Evolutionary conservation across 2,113 vertebrate species (phyloP).

Genomic region (Caracal caracal): DNA sequence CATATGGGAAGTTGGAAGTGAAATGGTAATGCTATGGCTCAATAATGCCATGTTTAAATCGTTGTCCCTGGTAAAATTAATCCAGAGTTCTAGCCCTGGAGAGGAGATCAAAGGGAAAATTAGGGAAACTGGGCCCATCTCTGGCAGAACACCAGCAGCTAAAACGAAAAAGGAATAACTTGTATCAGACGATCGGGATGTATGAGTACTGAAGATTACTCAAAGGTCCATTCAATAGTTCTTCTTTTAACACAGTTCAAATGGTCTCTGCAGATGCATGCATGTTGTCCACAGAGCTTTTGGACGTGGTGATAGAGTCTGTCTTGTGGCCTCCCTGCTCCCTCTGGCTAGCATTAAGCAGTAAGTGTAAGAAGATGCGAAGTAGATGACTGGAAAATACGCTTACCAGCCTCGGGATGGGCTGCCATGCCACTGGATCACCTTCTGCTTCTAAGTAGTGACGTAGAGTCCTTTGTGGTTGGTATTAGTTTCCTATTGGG

Average conservation of each 20-base stretch:
- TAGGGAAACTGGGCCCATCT: background rate
- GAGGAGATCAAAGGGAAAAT: constrained; percentile 34
- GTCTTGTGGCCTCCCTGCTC: background rate
- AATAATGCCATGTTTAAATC: constrained; percentile 17
- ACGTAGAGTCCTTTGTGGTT: background rate
- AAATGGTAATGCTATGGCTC: constrained; percentile 35
- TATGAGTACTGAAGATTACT: background rate
- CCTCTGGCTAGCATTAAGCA: background rate
- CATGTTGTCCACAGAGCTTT: background rate
- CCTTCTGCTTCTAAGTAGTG: background rate
- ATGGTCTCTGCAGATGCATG: background rate
- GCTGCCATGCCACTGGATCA: background rate
- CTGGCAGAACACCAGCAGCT: background rate
- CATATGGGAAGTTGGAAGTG: constrained; percentile 51
- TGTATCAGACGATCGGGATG: background rate
- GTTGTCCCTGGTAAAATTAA: constrained; percentile 28
- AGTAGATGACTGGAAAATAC: background rate
- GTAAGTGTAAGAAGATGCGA: background rate
- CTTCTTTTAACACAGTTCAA: background rate
- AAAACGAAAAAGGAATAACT: background rate
- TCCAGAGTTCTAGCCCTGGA: background rate
- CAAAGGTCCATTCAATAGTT: background rate
- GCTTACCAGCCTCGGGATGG: background rate
- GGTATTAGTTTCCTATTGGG: background rate
- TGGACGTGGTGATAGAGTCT: background rate